A percentile compares a stretch with the other conserved stretches of the same genome.
Evolutionary conservation across 2,797 vertebrate genomes (phyloP).

Genomic region (Rhadinocentrus ornatus): DNA sequence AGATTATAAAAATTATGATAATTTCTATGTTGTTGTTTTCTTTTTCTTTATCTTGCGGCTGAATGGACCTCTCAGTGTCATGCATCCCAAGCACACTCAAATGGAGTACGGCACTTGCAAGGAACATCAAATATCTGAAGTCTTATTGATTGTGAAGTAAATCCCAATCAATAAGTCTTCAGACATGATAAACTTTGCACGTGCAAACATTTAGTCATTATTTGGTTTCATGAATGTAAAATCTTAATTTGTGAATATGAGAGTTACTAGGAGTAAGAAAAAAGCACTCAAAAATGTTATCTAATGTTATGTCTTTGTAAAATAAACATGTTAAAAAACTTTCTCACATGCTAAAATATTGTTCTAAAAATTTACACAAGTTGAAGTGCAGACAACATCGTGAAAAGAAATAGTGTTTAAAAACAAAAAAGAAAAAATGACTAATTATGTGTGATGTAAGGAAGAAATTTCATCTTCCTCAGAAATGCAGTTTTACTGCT

Average conservation of each 20-base stretch:
- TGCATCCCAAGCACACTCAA: not conserved
- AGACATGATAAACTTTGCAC: too few species aligned
- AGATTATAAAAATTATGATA: not conserved
- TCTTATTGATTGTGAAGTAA: not conserved
- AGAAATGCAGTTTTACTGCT: too few species aligned
- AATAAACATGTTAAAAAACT: too few species aligned
- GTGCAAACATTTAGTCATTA: not conserved
- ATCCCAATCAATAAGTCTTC: not conserved
- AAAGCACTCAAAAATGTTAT: too few species aligned
- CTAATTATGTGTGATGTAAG: too few species aligned
- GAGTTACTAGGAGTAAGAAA: not conserved
- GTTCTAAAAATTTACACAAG: too few species aligned
- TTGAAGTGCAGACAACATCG: too few species aligned
- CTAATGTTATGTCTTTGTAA: too few species aligned
- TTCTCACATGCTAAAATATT: too few species aligned
- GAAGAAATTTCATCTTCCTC: too few species aligned
- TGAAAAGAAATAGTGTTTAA: too few species aligned
- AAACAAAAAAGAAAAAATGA: too few species aligned
- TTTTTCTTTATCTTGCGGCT: not conserved
- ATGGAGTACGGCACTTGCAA: not conserved
- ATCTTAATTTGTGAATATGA: not conserved
- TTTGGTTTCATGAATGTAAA: not conserved
- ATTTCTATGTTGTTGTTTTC: not conserved
- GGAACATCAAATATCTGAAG: not conserved
- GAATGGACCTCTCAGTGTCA: not conserved